Percentiles rank a stretch among this genome's conserved stretches.
phyloP scores from a whole-genome alignment of 1,140 invertebrate species.

The Drosophila pseudoananassae region DNA sequence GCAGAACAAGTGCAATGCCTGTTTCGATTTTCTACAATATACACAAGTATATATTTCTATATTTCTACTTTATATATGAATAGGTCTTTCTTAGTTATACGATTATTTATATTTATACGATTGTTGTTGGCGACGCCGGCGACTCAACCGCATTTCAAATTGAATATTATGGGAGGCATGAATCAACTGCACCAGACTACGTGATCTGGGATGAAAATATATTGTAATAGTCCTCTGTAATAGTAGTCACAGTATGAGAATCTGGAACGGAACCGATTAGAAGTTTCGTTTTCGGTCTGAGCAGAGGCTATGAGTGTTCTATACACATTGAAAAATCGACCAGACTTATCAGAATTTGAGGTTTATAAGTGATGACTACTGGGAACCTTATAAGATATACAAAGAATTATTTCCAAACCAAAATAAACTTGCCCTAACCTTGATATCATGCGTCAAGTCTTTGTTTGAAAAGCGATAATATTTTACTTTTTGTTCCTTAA shows the following conservation, averaged over 20 bases:
- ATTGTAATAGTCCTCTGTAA: slow-evolving; percentile 25
- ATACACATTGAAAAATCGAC: not conserved
- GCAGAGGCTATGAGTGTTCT: slow-evolving; percentile 15
- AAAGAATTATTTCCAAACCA: too few relatives aligned
- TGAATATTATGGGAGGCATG: slow-evolving; percentile 34
- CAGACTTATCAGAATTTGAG: not conserved
- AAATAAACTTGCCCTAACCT: too few relatives aligned
- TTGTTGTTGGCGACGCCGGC: slow-evolving; percentile 35
- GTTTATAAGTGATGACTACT: not conserved
- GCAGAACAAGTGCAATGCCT: slow-evolving; percentile 50
- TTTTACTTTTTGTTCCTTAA: too few relatives aligned
- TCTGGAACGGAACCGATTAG: slow-evolving; percentile 49
- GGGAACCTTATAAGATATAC: too few relatives aligned
- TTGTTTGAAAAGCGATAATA: not conserved
- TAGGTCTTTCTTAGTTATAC: slow-evolving; percentile 24
- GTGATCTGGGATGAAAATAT: slow-evolving; percentile 28
- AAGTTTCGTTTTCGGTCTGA: slow-evolving; percentile 34
- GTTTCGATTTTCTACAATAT: slow-evolving; percentile 28
- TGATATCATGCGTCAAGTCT: not conserved
- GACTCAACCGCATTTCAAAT: slow-evolving; percentile 47
- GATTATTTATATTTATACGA: slow-evolving; percentile 40
- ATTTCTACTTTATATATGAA: too few relatives aligned
- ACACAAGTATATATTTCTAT: not conserved
- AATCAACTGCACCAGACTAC: slow-evolving; percentile 35
- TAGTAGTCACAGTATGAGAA: slow-evolving; percentile 42